Evolutionary conservation across 2,888 invertebrate species (phyloP), one percentile per base, ranked within the genome.

Genomic region (Agrochola macilenta): DNA sequence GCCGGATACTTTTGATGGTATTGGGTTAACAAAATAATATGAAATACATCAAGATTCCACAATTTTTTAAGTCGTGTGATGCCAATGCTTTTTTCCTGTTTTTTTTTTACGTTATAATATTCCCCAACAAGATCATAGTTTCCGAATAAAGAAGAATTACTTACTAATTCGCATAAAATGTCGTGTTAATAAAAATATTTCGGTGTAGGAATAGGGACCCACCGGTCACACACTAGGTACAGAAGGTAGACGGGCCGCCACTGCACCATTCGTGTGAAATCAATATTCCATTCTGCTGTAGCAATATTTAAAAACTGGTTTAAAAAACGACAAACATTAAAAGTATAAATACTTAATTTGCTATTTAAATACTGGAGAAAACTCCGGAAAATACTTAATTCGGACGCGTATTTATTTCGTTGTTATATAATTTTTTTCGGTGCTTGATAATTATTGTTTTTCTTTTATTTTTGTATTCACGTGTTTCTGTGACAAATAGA

Each of bases 191-290:
- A 30, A 26, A 46, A 46, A 30, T 2, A 30, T 30, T n/a, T n/a
- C n/a, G n/a, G 3, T 43, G 43, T 12, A 54, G 23, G 8, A 54
- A 46, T 46, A 43, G 1, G 30, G 26, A 35, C 4, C 23, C 8
- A 35, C 23, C 5, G 43, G 35, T 20, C 26, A 52, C n/a, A n/a
- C n/a, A 39, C 20, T 17, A 46, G 8, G 11, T n/a, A 63, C 8
- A 30, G 12, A 12, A 17, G 20, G 20, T 2, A 8, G 73, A 57
- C 39, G 0, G 2, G 5, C 61, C 43, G 30, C 20, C 57, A 64
- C 23, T 79, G 68, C 64, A 74, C 11, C 52, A 69, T 69, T 69
- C 17, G 17, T 14, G 30, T n/a, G 43, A 74, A 60, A 79, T 73
- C 58, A 74, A 69, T 69, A 69, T 74, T 68, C 35, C 58, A 64